Base-by-base conservation (phyloP, 2,113 vertebrate species). In the Neotragus pygmaeus region DNA sequence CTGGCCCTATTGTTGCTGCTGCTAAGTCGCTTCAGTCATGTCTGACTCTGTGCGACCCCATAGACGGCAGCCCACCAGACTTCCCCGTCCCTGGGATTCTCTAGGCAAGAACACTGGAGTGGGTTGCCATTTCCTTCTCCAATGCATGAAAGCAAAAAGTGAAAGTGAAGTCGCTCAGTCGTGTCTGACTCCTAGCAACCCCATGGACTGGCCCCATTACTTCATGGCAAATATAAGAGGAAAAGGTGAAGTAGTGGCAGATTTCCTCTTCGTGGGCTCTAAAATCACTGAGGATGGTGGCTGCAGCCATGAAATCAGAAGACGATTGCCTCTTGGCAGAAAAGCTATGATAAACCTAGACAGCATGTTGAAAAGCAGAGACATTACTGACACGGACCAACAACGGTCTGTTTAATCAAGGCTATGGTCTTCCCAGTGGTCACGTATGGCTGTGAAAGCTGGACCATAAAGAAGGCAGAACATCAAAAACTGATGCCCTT, bases 341-440 rank as follows among this genome's bases (percentile, higher is more conserved):
- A 36, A 11, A 70, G 64, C n/a, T 70, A 70, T 21, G n/a, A 21
- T 36, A 36, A 70, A 36, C 64, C 64, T 70, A 70, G 64, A 70
- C 9, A 36, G 64, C 33, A 36, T 21, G 33, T 66, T 36, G 64
- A 36, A 66, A 36, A 21, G 64, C 64, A 70, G 64, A 70, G n/a
- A 36, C n/a, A 36, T 21, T 21, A 70, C 9, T 21, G 2, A 70
- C 36, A 70, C 0, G 0, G 64, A 70, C 64, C 0, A 4, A 70
- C n/a, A 70, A 21, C 36, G 30, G 8, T 66, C 33, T 36, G 33
- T 66, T 36, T 66, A 36, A 9, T 36, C 64, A 66, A 66, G 64
- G 64, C n/a, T 36, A 21, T 12, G 17, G 17, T 36, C 64, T 36
- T 36, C n/a, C n/a, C n/a, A 21, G 64, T 36, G n/a, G 64, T 36